These are phyloP conservation scores for Poicephalus meyeri DNA, from an alignment of 2,113 vertebrate species.

Conservation along the genomic window DNA sequence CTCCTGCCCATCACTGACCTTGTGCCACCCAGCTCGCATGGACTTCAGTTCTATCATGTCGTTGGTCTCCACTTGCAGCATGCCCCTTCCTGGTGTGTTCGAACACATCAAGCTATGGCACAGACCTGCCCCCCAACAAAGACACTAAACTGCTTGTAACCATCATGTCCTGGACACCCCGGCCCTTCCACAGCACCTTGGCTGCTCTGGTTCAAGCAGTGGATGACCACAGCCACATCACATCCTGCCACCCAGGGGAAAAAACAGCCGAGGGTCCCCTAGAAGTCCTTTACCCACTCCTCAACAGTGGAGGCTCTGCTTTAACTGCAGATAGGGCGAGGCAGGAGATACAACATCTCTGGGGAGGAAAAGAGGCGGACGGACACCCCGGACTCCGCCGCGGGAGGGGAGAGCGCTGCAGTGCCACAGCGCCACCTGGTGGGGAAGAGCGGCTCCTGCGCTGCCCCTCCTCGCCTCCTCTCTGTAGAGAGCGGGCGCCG, in stretches of 20 bases:
- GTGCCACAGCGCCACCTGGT: not conserved
- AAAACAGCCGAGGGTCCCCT: rapidly evolving
- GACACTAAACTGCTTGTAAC: too few species aligned
- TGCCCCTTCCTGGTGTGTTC: not conserved
- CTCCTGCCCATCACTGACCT: rapidly evolving
- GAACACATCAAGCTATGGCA: too few species aligned
- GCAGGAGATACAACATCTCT: rapidly evolving
- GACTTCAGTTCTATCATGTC: not conserved
- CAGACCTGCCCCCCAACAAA: too few species aligned
- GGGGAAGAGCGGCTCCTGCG: rapidly evolving
- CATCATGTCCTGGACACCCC: not conserved
- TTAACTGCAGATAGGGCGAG: rapidly evolving
- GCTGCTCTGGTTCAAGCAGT: too few species aligned
- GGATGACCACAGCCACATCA: not conserved
- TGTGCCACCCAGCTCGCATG: rapidly evolving
- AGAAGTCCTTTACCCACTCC: not conserved
- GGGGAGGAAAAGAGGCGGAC: not conserved
- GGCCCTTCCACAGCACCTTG: not conserved
- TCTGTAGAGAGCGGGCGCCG: rapidly evolving
- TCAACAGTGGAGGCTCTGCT: not conserved
- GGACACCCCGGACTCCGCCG: too few species aligned
- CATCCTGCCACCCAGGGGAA: too few species aligned
- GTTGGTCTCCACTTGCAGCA: not conserved
- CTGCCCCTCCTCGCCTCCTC: not conserved
- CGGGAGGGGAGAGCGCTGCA: not conserved